Conservation (phyloP, 2,888 invertebrate genomes). For the Stenichneumon culpator region DNA sequence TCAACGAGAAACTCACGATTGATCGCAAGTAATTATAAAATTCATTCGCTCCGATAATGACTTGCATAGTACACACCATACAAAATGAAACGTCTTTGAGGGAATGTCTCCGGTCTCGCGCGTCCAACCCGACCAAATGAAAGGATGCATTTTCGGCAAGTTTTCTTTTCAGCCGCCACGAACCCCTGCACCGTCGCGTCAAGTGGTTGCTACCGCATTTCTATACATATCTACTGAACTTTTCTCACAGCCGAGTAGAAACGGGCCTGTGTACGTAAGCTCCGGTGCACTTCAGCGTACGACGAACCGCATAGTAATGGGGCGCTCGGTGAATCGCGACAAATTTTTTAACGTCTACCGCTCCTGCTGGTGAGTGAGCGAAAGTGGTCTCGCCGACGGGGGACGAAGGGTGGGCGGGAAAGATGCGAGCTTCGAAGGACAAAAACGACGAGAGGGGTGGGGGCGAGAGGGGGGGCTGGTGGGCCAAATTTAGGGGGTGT, state of each 20-base stretch:
- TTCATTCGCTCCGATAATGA: neutral
- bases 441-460: conserved; percentile 58
- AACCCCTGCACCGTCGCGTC: conserved; percentile 32
- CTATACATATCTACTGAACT: conserved; percentile 30
- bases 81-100: neutral
- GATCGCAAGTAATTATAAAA: neutral
- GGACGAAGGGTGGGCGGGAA: conserved; percentile 49
- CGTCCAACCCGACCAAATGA: neutral
- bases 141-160: conserved; percentile 25
- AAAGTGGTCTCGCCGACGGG: conserved; percentile 50
- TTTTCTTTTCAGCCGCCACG: conserved; percentile 16
- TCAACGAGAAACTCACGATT: no score
- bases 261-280: conserved; percentile 49
- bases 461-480: conserved; percentile 38
- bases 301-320: conserved; percentile 64
- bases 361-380: conserved; percentile 41
- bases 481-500: conserved; percentile 68
- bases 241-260: conserved; percentile 13
- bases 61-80: neutral
- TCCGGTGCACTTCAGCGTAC: conserved; percentile 53
- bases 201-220: conserved; percentile 49
- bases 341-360: conserved; percentile 68
- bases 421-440: conserved; percentile 53
- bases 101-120: neutral
- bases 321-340: conserved; percentile 62